Evolutionary conservation across 2,888 invertebrate species (phyloP), one percentile per base, ranked within the genome.

Genomic region (Galerucella pusilla): DNA sequence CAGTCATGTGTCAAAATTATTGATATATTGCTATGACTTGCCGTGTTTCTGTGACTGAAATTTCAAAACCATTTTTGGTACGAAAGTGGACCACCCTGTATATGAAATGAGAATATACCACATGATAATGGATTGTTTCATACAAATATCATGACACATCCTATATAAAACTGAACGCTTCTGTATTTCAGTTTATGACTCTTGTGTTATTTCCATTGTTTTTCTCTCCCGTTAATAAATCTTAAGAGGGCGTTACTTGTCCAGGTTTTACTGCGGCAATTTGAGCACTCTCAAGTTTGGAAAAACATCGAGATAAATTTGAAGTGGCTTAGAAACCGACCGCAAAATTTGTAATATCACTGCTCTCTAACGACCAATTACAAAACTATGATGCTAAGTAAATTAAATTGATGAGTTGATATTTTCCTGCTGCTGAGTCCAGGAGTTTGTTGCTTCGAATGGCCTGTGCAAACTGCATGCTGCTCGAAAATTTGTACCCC

Each of bases 181-280:
- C 46, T 46, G 46, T 12, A 12, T 46, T 46, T 46, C 46, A 46
- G 46, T 46, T 35, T 35, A 35, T 35, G 35, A 46, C 46, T 12
- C 6, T 46, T 46, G 5, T 45, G 46, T 45, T 76, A 74, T 77
- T 78, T 79, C 75, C 78, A 75, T 78, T 80, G 76, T 77, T 79
- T 77, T 77, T 76, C 75, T 67, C 73, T 72, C 65, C 59, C 66
- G 73, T 65, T 71, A 6, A 80, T 80, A 80, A 80, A 79, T 80
- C 79, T 75, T 28, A 20, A 54, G 70, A 68, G 73, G 74, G 75
- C 71, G 63, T 69, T 68, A 63, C 64, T 73, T 68, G 64, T 77
- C 73, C 66, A 64, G 67, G 70, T 79, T 80, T 80, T 78, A 78
- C 74, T 69, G 75, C 77, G 70, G 70, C 67, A 65, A 75, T 78